phyloP scores from a whole-genome alignment of 2,113 vertebrate species.

The Myrmecophaga tridactyla region DNA sequence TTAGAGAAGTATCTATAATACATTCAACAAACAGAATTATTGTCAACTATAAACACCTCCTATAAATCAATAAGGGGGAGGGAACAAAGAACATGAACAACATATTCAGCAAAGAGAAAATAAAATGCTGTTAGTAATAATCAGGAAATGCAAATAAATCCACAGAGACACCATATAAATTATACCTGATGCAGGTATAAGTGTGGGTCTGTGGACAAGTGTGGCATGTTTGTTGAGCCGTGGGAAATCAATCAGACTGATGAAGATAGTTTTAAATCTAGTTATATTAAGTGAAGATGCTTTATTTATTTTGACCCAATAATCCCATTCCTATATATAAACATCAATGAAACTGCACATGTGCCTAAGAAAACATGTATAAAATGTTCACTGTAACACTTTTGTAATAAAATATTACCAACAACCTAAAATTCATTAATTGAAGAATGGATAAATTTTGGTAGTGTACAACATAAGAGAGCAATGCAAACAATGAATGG shows the following conservation, averaged over 20 bases:
- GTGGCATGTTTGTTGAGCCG: neutral
- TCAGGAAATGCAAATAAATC: neutral
- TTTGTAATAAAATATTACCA: neutral
- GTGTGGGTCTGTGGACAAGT: neutral
- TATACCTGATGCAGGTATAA: neutral
- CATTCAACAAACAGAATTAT: neutral
- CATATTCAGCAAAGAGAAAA: constrained; percentile 30
- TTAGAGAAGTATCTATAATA: neutral
- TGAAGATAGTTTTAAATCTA: neutral
- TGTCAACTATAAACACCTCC: neutral
- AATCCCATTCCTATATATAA: neutral
- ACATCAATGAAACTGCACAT: neutral
- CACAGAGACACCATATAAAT: neutral
- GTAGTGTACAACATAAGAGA: neutral
- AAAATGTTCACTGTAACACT: neutral
- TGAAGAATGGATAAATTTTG: neutral
- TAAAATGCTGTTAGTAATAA: neutral
- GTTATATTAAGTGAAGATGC: neutral
- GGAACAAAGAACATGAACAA: neutral
- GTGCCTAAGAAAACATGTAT: neutral
- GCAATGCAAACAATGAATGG: neutral
- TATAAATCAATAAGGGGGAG: neutral
- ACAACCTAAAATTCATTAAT: neutral
- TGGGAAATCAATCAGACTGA: neutral
- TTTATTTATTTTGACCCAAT: neutral